Percentiles rank a stretch among this genome's conserved stretches.
Evolutionary conservation across 1,140 invertebrate species (phyloP).

Genomic region (Diorhabda sublineata): DNA sequence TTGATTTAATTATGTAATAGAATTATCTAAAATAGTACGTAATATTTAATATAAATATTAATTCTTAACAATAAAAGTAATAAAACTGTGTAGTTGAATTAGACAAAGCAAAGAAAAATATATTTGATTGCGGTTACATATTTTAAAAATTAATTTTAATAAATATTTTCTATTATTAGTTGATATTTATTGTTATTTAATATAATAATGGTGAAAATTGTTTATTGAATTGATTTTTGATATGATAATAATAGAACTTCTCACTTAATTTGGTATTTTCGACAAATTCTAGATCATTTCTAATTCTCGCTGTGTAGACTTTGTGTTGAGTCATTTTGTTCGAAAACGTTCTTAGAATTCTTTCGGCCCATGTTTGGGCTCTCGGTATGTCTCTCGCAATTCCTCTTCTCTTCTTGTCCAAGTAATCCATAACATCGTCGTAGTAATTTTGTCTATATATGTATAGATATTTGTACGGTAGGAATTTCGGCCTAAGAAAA

Average conservation of each 20-base stretch:
- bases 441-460: conserved; percentile 81
- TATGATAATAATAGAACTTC: conserved; percentile 38
- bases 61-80: no score
- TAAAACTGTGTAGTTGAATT: no score
- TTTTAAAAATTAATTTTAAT: no score
- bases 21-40: no score
- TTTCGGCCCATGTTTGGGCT: conserved; percentile 77
- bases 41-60: no score
- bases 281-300: conserved; percentile 37
- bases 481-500: conserved; percentile 63
- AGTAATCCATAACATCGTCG: conserved; percentile 74
- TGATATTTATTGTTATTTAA: neutral
- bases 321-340: conserved; percentile 45
- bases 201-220: conserved; percentile 10
- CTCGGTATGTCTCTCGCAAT: conserved; percentile 63
- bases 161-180: no score
- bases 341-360: conserved; percentile 66
- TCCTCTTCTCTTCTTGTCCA: conserved; percentile 70
- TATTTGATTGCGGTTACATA: no score
- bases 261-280: conserved; percentile 40
- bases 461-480: conserved; percentile 77
- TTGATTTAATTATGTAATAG: no score
- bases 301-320: conserved; percentile 27
- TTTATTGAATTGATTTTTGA: conserved; percentile 40
- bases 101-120: no score